A percentile compares a stretch with the other conserved stretches of the same genome.
Evolutionary conservation across 2,113 vertebrate genomes (phyloP).

Genomic region (Corythornis cristatus): DNA sequence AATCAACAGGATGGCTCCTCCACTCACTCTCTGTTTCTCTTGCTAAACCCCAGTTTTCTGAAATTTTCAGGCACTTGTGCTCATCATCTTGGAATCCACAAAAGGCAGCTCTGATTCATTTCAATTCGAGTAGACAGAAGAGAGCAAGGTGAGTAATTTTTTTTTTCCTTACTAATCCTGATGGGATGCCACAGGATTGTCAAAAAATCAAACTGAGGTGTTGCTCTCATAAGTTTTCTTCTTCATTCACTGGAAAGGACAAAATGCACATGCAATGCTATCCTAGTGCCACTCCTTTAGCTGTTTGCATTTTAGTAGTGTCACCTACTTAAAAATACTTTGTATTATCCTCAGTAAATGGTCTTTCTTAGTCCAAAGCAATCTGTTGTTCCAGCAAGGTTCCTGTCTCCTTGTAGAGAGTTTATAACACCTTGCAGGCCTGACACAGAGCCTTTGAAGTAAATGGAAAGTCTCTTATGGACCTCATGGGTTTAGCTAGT

Average conservation of each 20-base stretch:
- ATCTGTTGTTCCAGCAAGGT: background rate
- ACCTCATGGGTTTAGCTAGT: background rate
- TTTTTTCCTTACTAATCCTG: background rate
- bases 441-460: background rate
- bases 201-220: background rate
- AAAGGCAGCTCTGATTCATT: background rate
- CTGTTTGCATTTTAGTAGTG: background rate
- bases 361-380: background rate
- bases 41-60: slow-evolving; percentile 25
- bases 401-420: background rate
- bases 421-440: background rate
- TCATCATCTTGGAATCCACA: slow-evolving; percentile 13
- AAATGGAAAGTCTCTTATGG: background rate
- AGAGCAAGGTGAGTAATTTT: background rate
- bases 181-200: background rate
- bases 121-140: background rate
- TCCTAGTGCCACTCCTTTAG: background rate
- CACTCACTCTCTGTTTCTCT: background rate
- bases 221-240: background rate
- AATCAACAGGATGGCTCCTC: slow-evolving; percentile 34
- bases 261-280: background rate
- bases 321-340: background rate
- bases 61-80: background rate
- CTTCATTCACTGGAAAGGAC: background rate
- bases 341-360: background rate